Evolutionary conservation across 2,888 invertebrate genomes (phyloP).

Genomic region (Calameuta idolon): DNA sequence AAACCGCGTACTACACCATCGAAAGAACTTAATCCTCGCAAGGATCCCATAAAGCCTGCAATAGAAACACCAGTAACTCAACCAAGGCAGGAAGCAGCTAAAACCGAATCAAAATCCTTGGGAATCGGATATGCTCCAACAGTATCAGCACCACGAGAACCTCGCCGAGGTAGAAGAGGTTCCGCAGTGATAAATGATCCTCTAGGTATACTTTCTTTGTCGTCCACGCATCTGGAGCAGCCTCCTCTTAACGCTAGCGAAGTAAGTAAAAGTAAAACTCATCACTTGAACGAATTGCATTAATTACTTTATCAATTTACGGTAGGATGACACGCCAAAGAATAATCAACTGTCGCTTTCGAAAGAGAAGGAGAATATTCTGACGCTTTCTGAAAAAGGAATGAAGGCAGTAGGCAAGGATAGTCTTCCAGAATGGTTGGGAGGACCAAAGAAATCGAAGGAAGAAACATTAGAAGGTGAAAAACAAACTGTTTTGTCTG

Average conservation of each 20-base stretch:
- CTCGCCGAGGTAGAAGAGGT: slow-evolving; percentile 49
- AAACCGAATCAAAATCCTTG: slow-evolving; percentile 27
- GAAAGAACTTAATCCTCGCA: slow-evolving; percentile 23
- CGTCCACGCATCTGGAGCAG: slow-evolving; percentile 4
- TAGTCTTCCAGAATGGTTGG: slow-evolving; percentile 60
- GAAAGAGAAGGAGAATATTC: slow-evolving; percentile 14
- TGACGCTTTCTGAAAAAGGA: slow-evolving; percentile 13
- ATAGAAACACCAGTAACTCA: slow-evolving; percentile 23
- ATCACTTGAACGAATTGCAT: neutral
- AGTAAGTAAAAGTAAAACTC: slow-evolving; percentile 6
- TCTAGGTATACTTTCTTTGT: slow-evolving; percentile 48
- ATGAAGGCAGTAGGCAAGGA: slow-evolving; percentile 26
- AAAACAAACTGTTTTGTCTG: slow-evolving; percentile 16
- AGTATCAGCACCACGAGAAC: slow-evolving; percentile 39
- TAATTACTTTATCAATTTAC: slow-evolving; percentile 1
- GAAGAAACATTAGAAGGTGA: slow-evolving; percentile 28
- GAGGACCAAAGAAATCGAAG: slow-evolving; percentile 42
- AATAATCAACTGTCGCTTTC: slow-evolving; percentile 1
- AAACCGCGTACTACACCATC: slow-evolving; percentile 26
- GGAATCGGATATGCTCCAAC: slow-evolving; percentile 38
- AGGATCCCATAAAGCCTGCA: slow-evolving; percentile 22
- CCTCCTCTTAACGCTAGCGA: neutral
- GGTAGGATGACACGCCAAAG: slow-evolving; percentile 6
- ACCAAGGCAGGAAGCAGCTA: slow-evolving; percentile 18
- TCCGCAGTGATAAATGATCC: slow-evolving; percentile 50